These are phyloP conservation scores for Theropithecus gelada DNA, from an alignment of 2,113 vertebrate genomes.

Conservation along the genomic window DNA sequence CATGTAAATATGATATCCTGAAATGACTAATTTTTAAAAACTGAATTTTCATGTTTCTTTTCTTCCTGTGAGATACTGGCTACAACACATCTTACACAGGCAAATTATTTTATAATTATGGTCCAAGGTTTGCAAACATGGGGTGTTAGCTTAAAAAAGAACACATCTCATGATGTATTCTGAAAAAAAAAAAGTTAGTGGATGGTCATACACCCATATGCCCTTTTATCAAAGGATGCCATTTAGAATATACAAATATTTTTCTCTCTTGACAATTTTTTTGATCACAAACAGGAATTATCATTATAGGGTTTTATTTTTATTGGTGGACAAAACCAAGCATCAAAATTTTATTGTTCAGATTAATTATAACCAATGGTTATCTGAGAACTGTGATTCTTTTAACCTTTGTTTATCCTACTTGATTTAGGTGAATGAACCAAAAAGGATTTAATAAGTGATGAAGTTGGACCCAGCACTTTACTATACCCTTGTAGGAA, in stretches of 20 bases:
- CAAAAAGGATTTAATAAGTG: not conserved
- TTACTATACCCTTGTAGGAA: not conserved
- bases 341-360: constrained; percentile 26
- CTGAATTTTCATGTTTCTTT: not conserved
- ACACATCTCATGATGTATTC: not conserved
- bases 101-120: constrained; percentile 13
- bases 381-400: not conserved
- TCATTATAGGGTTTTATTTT: constrained; percentile 9
- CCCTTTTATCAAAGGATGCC: not conserved
- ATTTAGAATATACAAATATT: not conserved
- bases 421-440: not conserved
- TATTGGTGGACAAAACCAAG: not conserved
- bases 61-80: not conserved
- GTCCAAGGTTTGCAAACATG: not conserved
- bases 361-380: not conserved
- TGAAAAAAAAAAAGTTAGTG: not conserved
- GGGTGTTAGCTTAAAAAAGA: not conserved
- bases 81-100: not conserved
- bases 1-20: not conserved
- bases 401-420: not conserved
- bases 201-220: not conserved
- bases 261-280: not conserved
- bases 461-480: not conserved
- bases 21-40: not conserved
- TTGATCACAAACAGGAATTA: not conserved